These are phyloP conservation scores for Sericinus montela DNA, from an alignment of 2,888 invertebrate species.

Conservation along the genomic window DNA sequence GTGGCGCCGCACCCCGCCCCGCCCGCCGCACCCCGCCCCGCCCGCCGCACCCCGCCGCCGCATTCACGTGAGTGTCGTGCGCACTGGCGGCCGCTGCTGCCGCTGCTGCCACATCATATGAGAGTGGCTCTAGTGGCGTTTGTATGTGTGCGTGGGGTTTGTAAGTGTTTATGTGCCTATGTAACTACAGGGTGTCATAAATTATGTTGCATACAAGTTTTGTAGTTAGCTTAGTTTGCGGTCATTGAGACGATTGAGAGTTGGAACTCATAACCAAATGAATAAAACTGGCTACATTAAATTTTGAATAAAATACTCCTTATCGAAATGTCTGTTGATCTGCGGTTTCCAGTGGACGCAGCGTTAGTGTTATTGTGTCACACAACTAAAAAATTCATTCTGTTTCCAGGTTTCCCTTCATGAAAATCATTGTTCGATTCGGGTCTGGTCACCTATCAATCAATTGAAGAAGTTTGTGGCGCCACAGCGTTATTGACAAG, in stretches of 20 bases:
- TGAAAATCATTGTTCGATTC: conserved; percentile 14
- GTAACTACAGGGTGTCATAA: too few species aligned
- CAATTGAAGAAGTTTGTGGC: conserved; percentile 1
- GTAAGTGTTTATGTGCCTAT: too few species aligned
- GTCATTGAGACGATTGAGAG: too few species aligned
- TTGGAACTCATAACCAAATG: too few species aligned
- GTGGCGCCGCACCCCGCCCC: background rate
- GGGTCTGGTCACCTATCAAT: conserved; percentile 6
- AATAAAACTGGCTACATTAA: too few species aligned
- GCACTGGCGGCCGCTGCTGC: conserved; percentile 90
- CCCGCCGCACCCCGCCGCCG: conserved; percentile 97
- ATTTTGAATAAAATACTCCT: too few species aligned
- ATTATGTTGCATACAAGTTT: too few species aligned
- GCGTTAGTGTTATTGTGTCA: too few species aligned
- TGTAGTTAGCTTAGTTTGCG: too few species aligned
- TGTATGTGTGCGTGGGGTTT: conserved; percentile 80
- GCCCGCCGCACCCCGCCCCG: conserved; percentile 45
- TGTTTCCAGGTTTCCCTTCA: conserved; percentile 12
- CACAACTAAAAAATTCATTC: background rate
- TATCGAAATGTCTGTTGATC: too few species aligned
- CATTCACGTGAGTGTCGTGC: conserved; percentile 81
- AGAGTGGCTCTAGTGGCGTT: conserved; percentile 41
- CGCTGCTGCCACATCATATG: conserved; percentile 95
- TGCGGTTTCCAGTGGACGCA: too few species aligned
- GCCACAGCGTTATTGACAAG: conserved; percentile 2